Evolutionary conservation across 2,888 invertebrate species (phyloP).

Genomic region (Drosophila mimica): DNA sequence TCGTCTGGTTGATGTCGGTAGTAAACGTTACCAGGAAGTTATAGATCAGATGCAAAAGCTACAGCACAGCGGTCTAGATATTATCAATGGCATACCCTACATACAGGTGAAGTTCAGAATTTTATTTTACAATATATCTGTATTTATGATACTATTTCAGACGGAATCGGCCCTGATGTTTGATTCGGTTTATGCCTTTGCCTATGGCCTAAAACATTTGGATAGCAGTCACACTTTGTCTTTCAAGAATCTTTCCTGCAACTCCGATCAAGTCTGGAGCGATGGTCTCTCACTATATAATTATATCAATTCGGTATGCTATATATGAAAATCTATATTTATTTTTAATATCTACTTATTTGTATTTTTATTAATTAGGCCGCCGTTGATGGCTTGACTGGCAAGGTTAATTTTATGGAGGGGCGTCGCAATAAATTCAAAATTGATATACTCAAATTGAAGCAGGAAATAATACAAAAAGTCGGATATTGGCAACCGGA

Average conservation of each 20-base stretch:
- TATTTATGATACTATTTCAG: conserved; percentile 85
- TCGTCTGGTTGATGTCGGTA: conserved; percentile 93
- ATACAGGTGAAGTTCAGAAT: conserved; percentile 86
- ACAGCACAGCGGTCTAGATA: conserved; percentile 91
- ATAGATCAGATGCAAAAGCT: conserved; percentile 94
- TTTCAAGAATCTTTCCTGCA: conserved; percentile 92
- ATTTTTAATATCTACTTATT: background rate
- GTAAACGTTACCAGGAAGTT: conserved; percentile 90
- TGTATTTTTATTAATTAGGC: conserved; percentile 86
- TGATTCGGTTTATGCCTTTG: conserved; percentile 94
- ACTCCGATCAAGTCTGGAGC: conserved; percentile 91
- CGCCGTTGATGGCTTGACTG: conserved; percentile 93
- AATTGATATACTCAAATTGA: conserved; percentile 93
- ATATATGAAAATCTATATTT: background rate
- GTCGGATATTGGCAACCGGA: conserved; percentile 93
- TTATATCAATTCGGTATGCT: conserved; percentile 89
- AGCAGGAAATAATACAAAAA: conserved; percentile 91
- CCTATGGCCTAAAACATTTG: conserved; percentile 90
- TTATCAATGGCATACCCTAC: conserved; percentile 89
- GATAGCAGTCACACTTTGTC: conserved; percentile 89
- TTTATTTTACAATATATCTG: background rate
- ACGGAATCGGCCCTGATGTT: conserved; percentile 94
- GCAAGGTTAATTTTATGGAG: conserved; percentile 93
- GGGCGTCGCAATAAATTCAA: conserved; percentile 93
- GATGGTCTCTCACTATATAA: conserved; percentile 91